Base-by-base conservation (phyloP, 2,797 vertebrate species). In the Trachops cirrhosus region DNA sequence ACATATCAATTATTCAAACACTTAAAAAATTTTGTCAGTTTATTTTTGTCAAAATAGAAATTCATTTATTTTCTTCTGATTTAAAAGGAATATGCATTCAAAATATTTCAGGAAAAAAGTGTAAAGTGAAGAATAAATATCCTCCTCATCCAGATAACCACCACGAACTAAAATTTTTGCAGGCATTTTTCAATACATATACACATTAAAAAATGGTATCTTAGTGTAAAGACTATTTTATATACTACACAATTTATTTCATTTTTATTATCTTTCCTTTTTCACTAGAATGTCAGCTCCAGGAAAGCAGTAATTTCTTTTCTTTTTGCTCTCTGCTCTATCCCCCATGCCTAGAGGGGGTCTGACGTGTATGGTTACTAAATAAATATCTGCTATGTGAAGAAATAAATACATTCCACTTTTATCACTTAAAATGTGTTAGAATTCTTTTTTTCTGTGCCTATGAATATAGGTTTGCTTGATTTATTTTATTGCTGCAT, bases 1-100 rank as follows among this genome's bases (percentile, higher is more conserved):
- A 62, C 48, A 82, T 57, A 62, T 41, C 46, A 87, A 19, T 77
- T 92, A 94, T 67, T 83, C 41, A 67, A 54, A 77, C 4, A 39
- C 21, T 68, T 57, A 26, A 89, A 90, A 82, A 70, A 11, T 75
- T 75, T 89, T 91, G 59, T 71, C 22, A 86, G n/a, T 88, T 96
- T 84, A 91, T 59, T 77, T 86, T 83, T 92, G 75, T 78, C 62
- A 94, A 94, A 83, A 54, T 87, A 67, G 39, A 89, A 73, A 73
- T 71, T 37, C 34, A 52, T 52, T 86, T 14, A n/a, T 52, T 68
- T 83, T 82, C 34, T 90, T 92, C 34, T 59, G 19, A 84, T 92
- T 89, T 90, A 90, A 92, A 94, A 79, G 32, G 54, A 67, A 75
- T 48, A 80, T 9, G 29, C 26, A 59, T 44, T 95, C 5, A 67